phyloP scores from a whole-genome alignment of 2,888 invertebrate genomes.

The Cephus sareptanus region DNA sequence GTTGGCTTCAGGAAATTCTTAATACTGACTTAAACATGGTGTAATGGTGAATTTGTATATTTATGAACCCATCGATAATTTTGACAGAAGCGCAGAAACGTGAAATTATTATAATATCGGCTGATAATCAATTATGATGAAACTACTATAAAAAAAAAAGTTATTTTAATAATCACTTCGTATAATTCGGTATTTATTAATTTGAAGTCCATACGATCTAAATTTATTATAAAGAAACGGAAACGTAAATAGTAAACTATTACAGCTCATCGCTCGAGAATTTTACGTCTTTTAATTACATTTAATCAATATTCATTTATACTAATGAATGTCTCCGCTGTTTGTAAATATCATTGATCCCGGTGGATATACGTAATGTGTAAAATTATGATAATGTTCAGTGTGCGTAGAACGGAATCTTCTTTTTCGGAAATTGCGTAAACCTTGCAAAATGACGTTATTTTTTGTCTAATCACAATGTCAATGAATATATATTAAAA shows the following conservation, averaged over 20 bases:
- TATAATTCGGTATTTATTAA: not conserved
- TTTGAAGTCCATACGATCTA: not conserved
- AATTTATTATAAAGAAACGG: not conserved
- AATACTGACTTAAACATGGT: not conserved
- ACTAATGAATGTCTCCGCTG: not conserved
- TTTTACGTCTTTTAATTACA: not conserved
- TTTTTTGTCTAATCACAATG: not conserved
- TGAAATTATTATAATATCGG: not conserved
- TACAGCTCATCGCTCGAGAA: not conserved
- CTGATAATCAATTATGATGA: not conserved
- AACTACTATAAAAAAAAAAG: not conserved
- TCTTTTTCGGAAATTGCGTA: not conserved
- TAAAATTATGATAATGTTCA: not conserved
- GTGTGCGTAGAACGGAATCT: not conserved
- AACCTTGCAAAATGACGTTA: not conserved
- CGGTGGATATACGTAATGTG: not conserved
- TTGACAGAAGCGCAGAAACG: not conserved
- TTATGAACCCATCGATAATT: not conserved
- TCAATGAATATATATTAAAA: not conserved
- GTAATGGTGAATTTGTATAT: not conserved
- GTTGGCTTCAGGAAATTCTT: not conserved
- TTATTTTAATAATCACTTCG: not conserved
- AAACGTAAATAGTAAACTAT: not conserved
- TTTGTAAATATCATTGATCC: not conserved
- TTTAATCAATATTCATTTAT: not conserved